phyloP scores from a whole-genome alignment of 2,113 vertebrate species.

The Myocastor coypus region DNA sequence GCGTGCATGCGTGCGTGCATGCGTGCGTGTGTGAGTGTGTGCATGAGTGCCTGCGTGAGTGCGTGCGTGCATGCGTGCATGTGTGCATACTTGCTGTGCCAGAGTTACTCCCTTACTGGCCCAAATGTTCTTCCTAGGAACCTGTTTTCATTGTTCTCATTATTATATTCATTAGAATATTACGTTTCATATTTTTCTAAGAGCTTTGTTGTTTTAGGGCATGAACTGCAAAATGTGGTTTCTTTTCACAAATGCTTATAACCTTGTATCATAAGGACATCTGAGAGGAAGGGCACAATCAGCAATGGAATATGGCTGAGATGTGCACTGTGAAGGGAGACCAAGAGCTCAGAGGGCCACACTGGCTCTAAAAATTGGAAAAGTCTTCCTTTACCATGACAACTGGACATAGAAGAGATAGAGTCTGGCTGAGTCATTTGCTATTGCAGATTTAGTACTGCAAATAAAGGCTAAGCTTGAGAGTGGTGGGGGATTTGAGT shows the following conservation, averaged over 20 bases:
- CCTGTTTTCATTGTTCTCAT: not conserved
- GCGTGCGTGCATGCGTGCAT: too few relatives aligned
- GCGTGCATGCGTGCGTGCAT: not conserved
- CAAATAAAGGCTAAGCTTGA: not conserved
- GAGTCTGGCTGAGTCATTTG: not conserved
- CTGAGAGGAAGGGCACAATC: not conserved
- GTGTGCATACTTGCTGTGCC: not conserved
- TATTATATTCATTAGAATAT: not conserved
- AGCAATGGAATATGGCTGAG: not conserved
- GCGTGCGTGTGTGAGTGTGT: not conserved
- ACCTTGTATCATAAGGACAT: not conserved
- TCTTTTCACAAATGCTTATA: not conserved
- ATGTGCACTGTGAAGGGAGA: not conserved
- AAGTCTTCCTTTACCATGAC: not conserved
- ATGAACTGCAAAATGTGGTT: not conserved
- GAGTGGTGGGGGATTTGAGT: not conserved
- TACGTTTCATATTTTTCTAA: not conserved
- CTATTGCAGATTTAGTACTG: not conserved
- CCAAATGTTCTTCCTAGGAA: not conserved
- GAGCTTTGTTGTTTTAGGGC: not conserved
- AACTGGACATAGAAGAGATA: not conserved
- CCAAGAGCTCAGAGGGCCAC: not conserved
- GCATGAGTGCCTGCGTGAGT: not conserved
- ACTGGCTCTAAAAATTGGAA: not conserved
- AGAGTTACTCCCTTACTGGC: not conserved